Base-by-base conservation (phyloP, 2,797 vertebrate genomes). In the Sebastes diaconus region DNA sequence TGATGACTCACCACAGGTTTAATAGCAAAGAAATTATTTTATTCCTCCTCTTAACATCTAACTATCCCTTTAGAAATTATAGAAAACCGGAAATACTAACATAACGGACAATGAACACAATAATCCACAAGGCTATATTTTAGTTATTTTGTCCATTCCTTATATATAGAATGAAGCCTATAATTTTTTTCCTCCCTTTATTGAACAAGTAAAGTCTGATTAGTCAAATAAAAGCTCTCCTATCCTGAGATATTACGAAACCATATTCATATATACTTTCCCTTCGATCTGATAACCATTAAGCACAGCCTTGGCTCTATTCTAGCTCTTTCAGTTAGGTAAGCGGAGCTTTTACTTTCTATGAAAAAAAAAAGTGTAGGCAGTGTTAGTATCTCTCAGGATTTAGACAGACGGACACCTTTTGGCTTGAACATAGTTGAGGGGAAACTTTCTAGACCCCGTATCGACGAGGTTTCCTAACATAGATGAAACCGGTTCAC, bases 371-470 rank as follows among this genome's bases (percentile, higher is more conserved):
- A 50, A 42, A 13, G 39, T 39, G 67, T 58, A 22, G 63, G 67
- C 67, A 46, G 42, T 20, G 54, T 61, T n/a, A 52, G 18, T 16
- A 32, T 73, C 69, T 32, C 55, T 73, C 9, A 63, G 67, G 63
- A 54, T 72, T 81, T 22, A 39, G 68, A 61, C 36, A 42, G 70
- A 55, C 30, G 7, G 9, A 11, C 20, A 63, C 18, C 16, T 50
- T 84, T 74, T 72, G 60, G 60, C 57, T 80, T 29, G 12, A 55
- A 16, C 57, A 29, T 4, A 70, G 32, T 25, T 27, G 57, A 59
- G 6, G 29, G 36, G 34, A 5, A 78, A 54, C 39, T 61, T 60
- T 68, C 13, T 71, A 66, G 13, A 73, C n/a, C n/a, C 13, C 11
- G 1, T 60, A 42, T 52, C 2, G 18, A 46, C 14, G 2, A 52